Base-by-base conservation (phyloP, 2,888 invertebrate genomes). In the Nymphalis urticae region DNA sequence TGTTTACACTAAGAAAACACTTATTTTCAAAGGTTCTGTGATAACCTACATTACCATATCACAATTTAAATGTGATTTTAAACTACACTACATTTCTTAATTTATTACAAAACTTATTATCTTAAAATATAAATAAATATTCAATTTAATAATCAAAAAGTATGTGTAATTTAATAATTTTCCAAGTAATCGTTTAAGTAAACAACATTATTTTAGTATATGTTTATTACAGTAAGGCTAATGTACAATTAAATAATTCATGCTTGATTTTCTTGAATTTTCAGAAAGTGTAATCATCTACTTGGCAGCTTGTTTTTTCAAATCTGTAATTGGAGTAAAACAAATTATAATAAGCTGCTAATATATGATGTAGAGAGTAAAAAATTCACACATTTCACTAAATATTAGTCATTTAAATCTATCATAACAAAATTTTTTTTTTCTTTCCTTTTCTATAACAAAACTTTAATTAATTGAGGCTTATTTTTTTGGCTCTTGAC, bases 291-390 rank as follows among this genome's bases (percentile, higher is more conserved):
- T 19, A 24, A 77, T 70, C 51, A 58, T 75, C 74, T 82, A 83
- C 76, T 87, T 82, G 21, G 82, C 76, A 67, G 79, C 81, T 66
- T 81, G 78, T 72, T 82, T 76, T 77, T 87, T 77, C 53, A 79
- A 75, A 80, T 82, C 90, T 90, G 89, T 56, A 67, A 67, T 19
- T 51, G 5, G 17, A 32, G 8, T 72, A 88, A 88, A 73, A 64
- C 24, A 56, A 71, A 64, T 70, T 60, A 42, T 53, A n/a, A 48
- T 19, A 51, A 48, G n/a, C 47, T 47, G 10, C 42, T 10, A 21
- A 32, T 48, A 19, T 65, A 48, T 21, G 27, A 21, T 47, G 1
- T 8, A 48, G 19, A n/a, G 24, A 17, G 3, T 2, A 24, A 54
- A 56, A 56, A 56, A 27, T 1, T 56, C 56, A 56, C 56, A 56